Conservation (phyloP, 2,797 vertebrate genomes). For the Phrynocephalus guinanensis region DNA sequence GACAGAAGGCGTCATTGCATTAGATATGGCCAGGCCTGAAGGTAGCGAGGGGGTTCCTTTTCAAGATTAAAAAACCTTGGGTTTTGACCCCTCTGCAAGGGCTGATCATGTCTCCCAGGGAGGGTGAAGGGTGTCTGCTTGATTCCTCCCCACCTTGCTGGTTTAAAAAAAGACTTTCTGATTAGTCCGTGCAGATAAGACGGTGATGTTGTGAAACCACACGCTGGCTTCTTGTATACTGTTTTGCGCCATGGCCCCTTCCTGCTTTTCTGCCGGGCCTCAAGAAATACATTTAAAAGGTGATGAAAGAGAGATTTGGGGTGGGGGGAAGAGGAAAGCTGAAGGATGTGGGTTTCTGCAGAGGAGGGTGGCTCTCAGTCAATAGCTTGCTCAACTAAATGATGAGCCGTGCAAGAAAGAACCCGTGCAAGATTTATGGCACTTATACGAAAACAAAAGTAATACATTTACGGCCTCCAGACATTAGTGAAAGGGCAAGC, state of each 20-base stretch:
- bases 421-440: neutral
- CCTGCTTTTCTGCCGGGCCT: neutral
- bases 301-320: slow-evolving; percentile 14
- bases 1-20: neutral
- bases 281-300: slow-evolving; percentile 36
- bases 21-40: neutral
- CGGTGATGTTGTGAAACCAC: neutral
- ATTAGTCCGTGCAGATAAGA: neutral
- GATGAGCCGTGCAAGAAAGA: too few species aligned
- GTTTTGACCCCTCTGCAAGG: neutral
- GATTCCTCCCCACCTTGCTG: neutral
- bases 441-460: too few species aligned
- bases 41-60: neutral
- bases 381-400: neutral
- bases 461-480: too few species aligned
- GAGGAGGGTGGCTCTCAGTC: neutral
- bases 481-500: too few species aligned
- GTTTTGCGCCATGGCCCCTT: neutral
- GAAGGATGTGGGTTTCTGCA: slow-evolving; percentile 39
- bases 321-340: neutral
- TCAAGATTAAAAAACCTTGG: neutral
- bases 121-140: neutral
- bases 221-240: neutral
- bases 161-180: neutral
- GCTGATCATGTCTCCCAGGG: neutral